Evolutionary conservation across 1,140 invertebrate genomes (phyloP).

Genomic region (Cyclina sinensis): DNA sequence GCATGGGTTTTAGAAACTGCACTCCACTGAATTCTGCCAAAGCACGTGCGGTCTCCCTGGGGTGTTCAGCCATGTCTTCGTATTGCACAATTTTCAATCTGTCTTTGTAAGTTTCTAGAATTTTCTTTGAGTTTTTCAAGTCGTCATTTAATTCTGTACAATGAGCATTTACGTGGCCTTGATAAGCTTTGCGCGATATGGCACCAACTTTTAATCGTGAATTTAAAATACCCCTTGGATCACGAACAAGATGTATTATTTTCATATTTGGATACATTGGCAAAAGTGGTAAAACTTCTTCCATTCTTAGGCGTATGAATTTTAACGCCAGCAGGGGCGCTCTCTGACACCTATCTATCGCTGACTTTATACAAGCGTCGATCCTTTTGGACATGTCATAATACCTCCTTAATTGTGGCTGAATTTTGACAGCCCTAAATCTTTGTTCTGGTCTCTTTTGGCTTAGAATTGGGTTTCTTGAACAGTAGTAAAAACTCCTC

Average conservation of each 20-base stretch:
- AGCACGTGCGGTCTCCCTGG: background rate
- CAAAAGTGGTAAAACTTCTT: background rate
- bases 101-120: background rate
- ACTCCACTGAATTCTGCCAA: conserved; percentile 25
- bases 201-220: conserved; percentile 1
- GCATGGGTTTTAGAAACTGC: background rate
- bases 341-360: background rate
- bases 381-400: background rate
- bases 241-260: conserved; percentile 45
- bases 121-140: background rate
- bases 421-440: background rate
- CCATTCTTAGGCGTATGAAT: conserved; percentile 45
- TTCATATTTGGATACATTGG: conserved; percentile 55
- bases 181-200: background rate
- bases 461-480: background rate
- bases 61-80: conserved; percentile 28
- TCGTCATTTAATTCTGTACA: background rate
- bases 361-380: background rate
- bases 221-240: conserved; percentile 43
- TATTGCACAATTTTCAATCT: conserved; percentile 26
- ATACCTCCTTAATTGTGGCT: background rate
- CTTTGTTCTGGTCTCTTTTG: background rate
- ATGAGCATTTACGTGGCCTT: background rate
- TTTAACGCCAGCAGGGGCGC: background rate
- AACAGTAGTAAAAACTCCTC: conserved; percentile 41